Evolutionary conservation across 1,140 invertebrate species (phyloP), one percentile per base, ranked within the genome.

Genomic region (Anthonomus grandis): DNA sequence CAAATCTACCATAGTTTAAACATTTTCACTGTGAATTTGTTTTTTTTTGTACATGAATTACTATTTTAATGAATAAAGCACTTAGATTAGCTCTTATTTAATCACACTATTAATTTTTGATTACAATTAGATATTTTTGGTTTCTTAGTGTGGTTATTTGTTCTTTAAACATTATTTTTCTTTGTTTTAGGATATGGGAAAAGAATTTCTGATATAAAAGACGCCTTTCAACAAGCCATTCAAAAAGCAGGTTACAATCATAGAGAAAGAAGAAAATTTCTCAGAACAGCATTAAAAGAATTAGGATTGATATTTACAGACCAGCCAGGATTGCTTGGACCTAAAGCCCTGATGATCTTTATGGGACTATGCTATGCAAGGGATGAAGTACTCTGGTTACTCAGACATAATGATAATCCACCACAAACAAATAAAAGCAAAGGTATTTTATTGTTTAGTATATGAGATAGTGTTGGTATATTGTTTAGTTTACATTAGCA

Each of bases 301-400:
- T 74, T 99, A 55, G 91, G 90, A 9, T 78, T 98, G 5, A 93
- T 99, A 57, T 84, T 99, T 63, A 93, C 94, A 10, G 97, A 99
- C 78, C 95, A 99, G 71, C 97, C 97, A 13, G 97, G 97, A 4
- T 77, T 99, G 6, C 75, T 99, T 12, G 97, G 96, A 1, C 95
- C 95, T 6, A 98, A 98, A 76, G 92, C 93, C n/a, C 78, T 99
- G 24, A 85, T 97, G 66, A 91, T 98, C 60, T 93, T 98, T 69
- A 98, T 98, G 82, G 96, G 91, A 0, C 75, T 99, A 1, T 94
- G 92, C 60, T 90, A 95, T 75, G 87, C 95, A 0, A 81, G 95
- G 68, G 97, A 99, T 81, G 97, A 99, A 80, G 90, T 99, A 15
- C 82, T 92, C 41, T 99, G 97, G 97, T 79, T 99, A 9, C 72